A percentile compares a stretch with the other conserved stretches of the same genome.
Evolutionary conservation across 2,113 vertebrate genomes (phyloP).

Genomic region (Pontoporia blainvillei): DNA sequence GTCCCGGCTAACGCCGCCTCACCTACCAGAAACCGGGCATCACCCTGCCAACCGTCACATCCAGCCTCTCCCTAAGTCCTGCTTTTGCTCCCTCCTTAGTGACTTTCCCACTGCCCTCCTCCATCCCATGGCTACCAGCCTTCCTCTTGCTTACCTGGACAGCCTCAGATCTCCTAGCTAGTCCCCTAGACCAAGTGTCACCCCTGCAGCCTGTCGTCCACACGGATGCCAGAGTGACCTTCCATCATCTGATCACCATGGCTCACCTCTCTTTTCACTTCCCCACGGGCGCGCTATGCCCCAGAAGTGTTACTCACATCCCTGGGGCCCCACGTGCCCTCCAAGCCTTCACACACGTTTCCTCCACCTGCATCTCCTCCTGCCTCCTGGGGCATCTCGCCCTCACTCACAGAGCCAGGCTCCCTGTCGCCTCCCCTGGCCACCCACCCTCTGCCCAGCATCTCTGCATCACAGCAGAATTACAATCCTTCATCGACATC

Average conservation of each 20-base stretch:
- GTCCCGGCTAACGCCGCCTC: no score
- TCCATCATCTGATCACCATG: background rate
- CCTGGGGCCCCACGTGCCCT: background rate
- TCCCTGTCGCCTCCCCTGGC: background rate
- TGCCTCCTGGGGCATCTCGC: background rate
- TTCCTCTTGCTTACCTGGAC: background rate
- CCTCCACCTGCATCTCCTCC: background rate
- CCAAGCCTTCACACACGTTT: background rate
- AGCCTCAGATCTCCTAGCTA: background rate
- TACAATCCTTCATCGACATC: no score
- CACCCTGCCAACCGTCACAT: background rate
- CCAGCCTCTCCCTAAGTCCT: background rate
- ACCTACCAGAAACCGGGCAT: background rate
- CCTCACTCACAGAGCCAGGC: background rate
- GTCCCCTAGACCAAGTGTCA: background rate
- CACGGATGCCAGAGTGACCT: accelerated
- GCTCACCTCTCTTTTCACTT: background rate
- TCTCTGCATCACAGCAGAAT: background rate
- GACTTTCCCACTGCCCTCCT: accelerated
- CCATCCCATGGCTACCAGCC: background rate
- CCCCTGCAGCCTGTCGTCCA: background rate
- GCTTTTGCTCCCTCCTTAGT: background rate
- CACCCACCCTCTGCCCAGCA: background rate
- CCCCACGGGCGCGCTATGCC: background rate
- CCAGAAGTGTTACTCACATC: background rate